Evolutionary conservation across 1,140 invertebrate genomes (phyloP).

Genomic region (Ectropis grisescens): DNA sequence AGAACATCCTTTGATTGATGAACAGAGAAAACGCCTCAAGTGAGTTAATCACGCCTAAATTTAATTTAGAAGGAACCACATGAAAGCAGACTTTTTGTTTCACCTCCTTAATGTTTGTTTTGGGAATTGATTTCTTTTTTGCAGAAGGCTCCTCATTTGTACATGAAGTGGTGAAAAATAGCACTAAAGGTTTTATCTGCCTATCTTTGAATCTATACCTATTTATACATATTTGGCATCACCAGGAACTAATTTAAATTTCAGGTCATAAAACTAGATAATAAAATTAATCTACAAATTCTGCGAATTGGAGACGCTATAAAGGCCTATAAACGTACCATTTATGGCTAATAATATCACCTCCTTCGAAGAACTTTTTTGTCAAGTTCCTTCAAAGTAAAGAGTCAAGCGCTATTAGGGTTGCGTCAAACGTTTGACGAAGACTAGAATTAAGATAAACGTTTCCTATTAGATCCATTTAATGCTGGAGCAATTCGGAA

Average conservation of each 20-base stretch:
- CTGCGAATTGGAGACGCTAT: no score
- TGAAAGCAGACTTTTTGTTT: conserved; percentile 52
- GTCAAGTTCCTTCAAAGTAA: no score
- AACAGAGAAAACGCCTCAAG: conserved; percentile 66
- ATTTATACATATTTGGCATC: no score
- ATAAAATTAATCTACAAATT: no score
- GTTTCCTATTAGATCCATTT: conserved; percentile 54
- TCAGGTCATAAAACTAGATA: no score
- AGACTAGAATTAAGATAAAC: conserved; percentile 61
- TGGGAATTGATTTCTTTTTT: conserved; percentile 32
- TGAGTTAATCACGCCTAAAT: conserved; percentile 63
- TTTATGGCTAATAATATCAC: no score
- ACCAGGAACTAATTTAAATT: no score
- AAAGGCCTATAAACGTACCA: no score
- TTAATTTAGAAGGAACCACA: conserved; percentile 57
- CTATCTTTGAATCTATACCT: no score
- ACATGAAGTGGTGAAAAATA: not conserved
- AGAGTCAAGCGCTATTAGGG: conserved; percentile 6
- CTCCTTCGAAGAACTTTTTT: no score
- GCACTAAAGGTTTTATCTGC: no score
- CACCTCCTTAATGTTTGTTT: conserved; percentile 53
- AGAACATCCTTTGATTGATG: conserved; percentile 60
- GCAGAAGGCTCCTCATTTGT: conserved; percentile 5
- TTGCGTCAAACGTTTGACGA: conserved; percentile 58
- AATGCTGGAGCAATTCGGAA: conserved; percentile 43